A percentile compares a stretch with the other conserved stretches of the same genome.
Evolutionary conservation across 2,113 vertebrate species (phyloP).

Genomic region (Mirza zaza): DNA sequence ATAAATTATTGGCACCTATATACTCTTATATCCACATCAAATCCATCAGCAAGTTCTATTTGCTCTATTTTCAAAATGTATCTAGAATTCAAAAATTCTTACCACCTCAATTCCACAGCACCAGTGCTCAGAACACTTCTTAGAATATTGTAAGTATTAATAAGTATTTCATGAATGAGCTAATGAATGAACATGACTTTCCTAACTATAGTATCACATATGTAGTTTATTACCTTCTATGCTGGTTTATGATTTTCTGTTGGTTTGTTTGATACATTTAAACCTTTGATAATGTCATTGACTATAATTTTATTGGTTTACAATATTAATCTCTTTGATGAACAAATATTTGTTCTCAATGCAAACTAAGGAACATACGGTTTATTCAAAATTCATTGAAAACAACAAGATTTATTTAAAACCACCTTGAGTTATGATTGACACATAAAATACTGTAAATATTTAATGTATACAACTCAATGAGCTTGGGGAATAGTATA

Average conservation of each 20-base stretch:
- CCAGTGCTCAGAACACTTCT: neutral
- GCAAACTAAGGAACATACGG: neutral
- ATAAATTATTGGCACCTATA: neutral
- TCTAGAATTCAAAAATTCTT: neutral
- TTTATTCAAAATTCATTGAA: neutral
- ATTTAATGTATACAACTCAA: neutral
- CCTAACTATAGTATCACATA: neutral
- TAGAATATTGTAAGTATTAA: neutral
- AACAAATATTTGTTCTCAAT: neutral
- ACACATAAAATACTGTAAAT: neutral
- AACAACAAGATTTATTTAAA: neutral
- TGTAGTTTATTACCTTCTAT: neutral
- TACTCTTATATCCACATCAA: neutral
- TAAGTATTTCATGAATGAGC: neutral
- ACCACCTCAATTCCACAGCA: neutral
- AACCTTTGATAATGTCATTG: constrained; percentile 23
- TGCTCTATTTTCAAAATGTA: neutral
- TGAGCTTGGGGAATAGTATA: neutral
- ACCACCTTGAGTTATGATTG: neutral
- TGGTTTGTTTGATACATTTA: neutral
- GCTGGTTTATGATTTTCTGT: neutral
- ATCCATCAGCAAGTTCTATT: neutral
- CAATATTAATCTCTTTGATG: neutral
- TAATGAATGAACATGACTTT: neutral
- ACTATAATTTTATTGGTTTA: neutral